Evolutionary conservation across 1,140 invertebrate species (phyloP).

Genomic region (Conopomorpha cramerella): DNA sequence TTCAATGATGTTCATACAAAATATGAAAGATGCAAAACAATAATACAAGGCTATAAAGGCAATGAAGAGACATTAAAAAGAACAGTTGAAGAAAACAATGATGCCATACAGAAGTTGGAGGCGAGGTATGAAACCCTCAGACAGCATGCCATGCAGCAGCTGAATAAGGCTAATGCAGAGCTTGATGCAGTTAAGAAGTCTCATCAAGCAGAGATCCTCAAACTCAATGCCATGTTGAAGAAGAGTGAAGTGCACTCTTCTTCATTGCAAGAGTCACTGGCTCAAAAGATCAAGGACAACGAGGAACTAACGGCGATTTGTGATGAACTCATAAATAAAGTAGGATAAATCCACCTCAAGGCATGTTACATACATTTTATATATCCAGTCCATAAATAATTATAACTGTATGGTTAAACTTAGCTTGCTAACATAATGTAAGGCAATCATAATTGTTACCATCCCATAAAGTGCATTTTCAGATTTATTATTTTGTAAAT

Average conservation of each 20-base stretch:
- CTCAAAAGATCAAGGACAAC: slow-evolving; percentile 79
- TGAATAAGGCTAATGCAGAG: slow-evolving; percentile 67
- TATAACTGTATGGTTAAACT: too few relatives aligned
- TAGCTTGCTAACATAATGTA: too few relatives aligned
- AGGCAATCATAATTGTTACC: too few relatives aligned
- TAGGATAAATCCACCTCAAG: slow-evolving; percentile 39
- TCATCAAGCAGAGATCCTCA: slow-evolving; percentile 71
- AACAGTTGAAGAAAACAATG: slow-evolving; percentile 49
- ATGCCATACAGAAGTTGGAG: slow-evolving; percentile 52
- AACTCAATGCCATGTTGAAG: slow-evolving; percentile 75
- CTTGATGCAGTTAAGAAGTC: slow-evolving; percentile 68
- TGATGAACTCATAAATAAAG: slow-evolving; percentile 76
- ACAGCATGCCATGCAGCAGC: slow-evolving; percentile 56
- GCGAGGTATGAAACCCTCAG: slow-evolving; percentile 51
- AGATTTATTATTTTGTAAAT: too few relatives aligned
- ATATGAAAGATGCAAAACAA: slow-evolving; percentile 57
- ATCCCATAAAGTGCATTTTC: too few relatives aligned
- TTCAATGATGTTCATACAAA: slow-evolving; percentile 79
- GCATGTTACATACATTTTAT: too few relatives aligned
- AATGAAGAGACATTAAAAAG: slow-evolving; percentile 50
- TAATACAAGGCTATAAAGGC: slow-evolving; percentile 54
- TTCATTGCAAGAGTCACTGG: slow-evolving; percentile 70
- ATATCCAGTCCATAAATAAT: too few relatives aligned
- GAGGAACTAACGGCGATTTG: slow-evolving; percentile 77
- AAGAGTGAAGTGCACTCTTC: slow-evolving; percentile 74